Evolutionary conservation across 2,113 vertebrate genomes (phyloP), one percentile per base, ranked within the genome.

Genomic region (Pangasianodon hypophthalmus): DNA sequence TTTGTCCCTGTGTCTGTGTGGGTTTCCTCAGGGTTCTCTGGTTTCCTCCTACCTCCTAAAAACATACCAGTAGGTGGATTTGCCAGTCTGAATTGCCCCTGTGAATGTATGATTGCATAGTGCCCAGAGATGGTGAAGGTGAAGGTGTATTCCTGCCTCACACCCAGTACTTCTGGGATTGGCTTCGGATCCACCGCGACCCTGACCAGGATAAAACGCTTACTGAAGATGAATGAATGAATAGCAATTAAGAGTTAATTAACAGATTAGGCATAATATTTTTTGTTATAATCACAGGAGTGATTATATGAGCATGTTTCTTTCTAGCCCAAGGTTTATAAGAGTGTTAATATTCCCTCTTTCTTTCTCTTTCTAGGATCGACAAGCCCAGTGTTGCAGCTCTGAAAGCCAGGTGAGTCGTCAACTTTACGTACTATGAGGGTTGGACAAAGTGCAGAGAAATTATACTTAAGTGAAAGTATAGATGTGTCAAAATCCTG

Each of bases 381-480:
- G 92, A 93, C 91, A 93, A 92, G 89, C 88, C 92, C 60, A 92
- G 88, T 71, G 88, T 91, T 29, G 88, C 92, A 6, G 91, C 93
- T 52, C 91, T 93, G 85, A 92, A 90, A 69, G 83, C 88, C 84
- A 85, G 92, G 91, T 92, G 37, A 91, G 92, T 92, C 46, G 24
- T 75, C 85, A 81, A 32, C 5, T 19, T 18, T 32, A 81, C 16
- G 29, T 54, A 54, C 48, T 54, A n/a, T 81, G 1, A 29, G 3
- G 24, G 41, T 41, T 11, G 16, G 18, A 73, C 18, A 8, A 11
- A 48, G 24, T 79, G 44, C 9, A 29, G 44, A 48, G 21, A 79
- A 79, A 41, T 37, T 73, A 19, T 7, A 41, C 5, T 6, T 16
- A 19, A 73, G 69, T 19, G 32, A 73, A 73, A 73, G 11, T 71